Percentiles rank a stretch among this genome's conserved stretches.
Conservation (phyloP, 2,888 invertebrate species). For the Dryococelus australis region DNA sequence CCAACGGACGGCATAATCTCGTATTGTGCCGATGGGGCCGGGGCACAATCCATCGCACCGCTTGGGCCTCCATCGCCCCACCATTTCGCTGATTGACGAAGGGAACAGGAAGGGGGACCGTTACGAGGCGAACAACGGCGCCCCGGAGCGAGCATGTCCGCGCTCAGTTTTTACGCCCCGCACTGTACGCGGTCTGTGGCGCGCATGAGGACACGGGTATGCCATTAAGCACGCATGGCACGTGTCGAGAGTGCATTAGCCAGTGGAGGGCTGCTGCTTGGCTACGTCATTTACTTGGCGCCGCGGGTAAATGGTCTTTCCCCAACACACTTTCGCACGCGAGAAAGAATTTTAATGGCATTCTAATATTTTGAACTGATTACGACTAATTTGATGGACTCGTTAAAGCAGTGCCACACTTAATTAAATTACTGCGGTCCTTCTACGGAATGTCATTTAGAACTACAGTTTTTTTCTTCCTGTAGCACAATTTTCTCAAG, state of each 20-base stretch:
- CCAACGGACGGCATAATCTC: not conserved
- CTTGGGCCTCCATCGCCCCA: not conserved
- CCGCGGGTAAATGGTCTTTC: too few species aligned
- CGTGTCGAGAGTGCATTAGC: not conserved
- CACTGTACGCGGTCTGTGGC: not conserved
- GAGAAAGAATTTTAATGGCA: too few species aligned
- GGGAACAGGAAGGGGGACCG: not conserved
- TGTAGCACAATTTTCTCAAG: too few species aligned
- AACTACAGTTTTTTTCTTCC: too few species aligned
- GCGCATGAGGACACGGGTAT: not conserved
- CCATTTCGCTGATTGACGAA: not conserved
- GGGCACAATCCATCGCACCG: not conserved
- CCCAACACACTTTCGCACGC: too few species aligned
- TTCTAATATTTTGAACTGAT: too few species aligned
- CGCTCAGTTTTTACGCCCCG: not conserved
- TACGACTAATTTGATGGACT: too few species aligned
- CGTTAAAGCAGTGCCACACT: too few species aligned
- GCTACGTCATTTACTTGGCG: not conserved
- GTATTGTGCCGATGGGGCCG: not conserved
- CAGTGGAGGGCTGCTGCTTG: not conserved
- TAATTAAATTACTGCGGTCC: too few species aligned
- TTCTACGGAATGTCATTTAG: too few species aligned
- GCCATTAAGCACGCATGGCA: not conserved
- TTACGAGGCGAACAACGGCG: not conserved
- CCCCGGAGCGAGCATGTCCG: not conserved